These are phyloP conservation scores for Hoplostethus atlanticus DNA, from an alignment of 2,797 vertebrate species.

Conservation along the genomic window DNA sequence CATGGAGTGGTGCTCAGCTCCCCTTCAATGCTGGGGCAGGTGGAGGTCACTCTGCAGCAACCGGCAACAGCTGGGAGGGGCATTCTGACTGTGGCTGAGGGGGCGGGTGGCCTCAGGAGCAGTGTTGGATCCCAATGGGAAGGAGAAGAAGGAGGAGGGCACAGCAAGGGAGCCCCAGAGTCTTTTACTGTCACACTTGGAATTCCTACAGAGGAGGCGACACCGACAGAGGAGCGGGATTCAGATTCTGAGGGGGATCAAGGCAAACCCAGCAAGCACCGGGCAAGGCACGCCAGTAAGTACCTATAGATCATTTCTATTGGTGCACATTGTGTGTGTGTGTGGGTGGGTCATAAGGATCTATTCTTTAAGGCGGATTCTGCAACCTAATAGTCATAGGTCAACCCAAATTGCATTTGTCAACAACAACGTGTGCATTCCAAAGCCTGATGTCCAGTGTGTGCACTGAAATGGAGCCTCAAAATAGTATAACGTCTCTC, in stretches of 20 bases:
- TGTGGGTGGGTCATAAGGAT: not conserved
- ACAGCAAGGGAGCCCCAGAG: constrained; percentile 86
- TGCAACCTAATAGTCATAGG: constrained; percentile 25
- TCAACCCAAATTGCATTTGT: constrained; percentile 50
- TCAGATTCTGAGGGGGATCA: constrained; percentile 88
- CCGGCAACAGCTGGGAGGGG: constrained; percentile 70
- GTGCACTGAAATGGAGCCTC: constrained; percentile 42
- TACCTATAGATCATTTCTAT: constrained; percentile 64
- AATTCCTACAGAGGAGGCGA: constrained; percentile 86
- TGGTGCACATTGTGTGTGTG: not conserved
- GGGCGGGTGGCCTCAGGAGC: constrained; percentile 76
- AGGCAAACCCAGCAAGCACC: constrained; percentile 93
- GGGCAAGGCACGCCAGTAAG: constrained; percentile 95
- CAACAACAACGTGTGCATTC: constrained; percentile 64
- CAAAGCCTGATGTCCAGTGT: constrained; percentile 42
- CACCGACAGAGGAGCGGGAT: constrained; percentile 84
- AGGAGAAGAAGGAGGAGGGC: constrained; percentile 90
- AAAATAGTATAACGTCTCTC: constrained; percentile 67
- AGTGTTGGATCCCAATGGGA: constrained; percentile 86
- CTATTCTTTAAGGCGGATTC: constrained; percentile 22
- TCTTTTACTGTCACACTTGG: constrained; percentile 90
- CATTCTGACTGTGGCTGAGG: constrained; percentile 73
- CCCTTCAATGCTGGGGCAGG: constrained; percentile 80
- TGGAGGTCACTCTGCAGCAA: constrained; percentile 86
- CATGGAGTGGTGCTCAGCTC: constrained; percentile 77